Base-by-base conservation (phyloP, 2,797 vertebrate species). In the Hylomyscus alleni region DNA sequence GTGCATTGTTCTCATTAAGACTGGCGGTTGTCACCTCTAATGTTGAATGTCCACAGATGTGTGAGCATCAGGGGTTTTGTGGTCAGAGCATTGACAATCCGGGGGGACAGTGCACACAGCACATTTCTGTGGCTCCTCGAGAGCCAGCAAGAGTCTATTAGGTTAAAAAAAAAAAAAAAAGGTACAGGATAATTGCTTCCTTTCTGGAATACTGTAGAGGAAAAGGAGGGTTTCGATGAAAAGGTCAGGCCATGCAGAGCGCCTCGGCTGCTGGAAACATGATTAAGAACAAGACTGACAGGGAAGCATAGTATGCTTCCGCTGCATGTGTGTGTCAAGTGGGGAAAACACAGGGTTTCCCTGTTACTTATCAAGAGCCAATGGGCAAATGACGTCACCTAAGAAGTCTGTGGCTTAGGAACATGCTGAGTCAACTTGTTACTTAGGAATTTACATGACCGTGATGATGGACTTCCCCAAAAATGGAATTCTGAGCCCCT, bases 391-490 rank as follows among this genome's bases (percentile, higher is more conserved):
- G 95, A 88, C 90, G 84, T 98, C 98, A 98, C 91, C 89, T 69
- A 60, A 97, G 72, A 91, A 20, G 98, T 89, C 97, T 98, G 98
- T 94, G 98, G 97, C 97, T 97, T 98, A 98, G 98, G 98, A 98
- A 98, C 98, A 98, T 95, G 98, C 97, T 98, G 98, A 98, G 98
- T 99, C 98, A 98, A 98, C 97, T 77, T 96, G 89, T 65, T 97
- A 98, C 97, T 98, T 56, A 20, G 95, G 17, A 97, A 91, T 97
- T 96, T 97, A 81, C 10, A 89, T 37, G 15, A 24, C 96, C 50
- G 1, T 26, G 94, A 83, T 31, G 47, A 11, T 90, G 97, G 95
- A 98, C n/a, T 94, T 97, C 97, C 98, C 98, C 97, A 96, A 98
- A 97, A 97, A 97, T 98, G 98, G 98, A 98, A 98, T 98, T 97